Conservation (phyloP, 2,797 vertebrate species). For the Mormyrus proboscirostris region DNA sequence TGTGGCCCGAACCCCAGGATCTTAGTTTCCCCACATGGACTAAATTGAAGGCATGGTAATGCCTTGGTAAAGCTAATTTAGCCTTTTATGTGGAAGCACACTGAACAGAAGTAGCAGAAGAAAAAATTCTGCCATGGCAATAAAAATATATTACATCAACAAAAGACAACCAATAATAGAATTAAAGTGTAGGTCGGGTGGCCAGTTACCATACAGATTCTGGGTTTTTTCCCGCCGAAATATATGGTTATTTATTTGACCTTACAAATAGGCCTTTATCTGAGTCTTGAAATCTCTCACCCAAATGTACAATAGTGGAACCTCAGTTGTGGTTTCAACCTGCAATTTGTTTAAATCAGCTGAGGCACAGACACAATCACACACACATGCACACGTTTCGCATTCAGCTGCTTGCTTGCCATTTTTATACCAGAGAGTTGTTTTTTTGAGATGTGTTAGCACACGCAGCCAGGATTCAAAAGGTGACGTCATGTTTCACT, state of each 20-base stretch:
- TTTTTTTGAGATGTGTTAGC: background rate
- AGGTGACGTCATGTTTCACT: background rate
- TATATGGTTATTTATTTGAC: background rate
- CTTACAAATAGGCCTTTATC: background rate
- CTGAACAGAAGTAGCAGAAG: background rate
- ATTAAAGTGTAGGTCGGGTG: background rate
- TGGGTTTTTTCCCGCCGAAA: background rate
- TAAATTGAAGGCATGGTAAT: background rate
- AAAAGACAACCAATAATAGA: background rate
- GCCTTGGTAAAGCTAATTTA: background rate
- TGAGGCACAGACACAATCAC: background rate
- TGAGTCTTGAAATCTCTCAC: background rate
- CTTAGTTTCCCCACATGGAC: background rate
- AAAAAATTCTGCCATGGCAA: background rate
- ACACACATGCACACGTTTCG: background rate
- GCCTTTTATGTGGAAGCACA: background rate
- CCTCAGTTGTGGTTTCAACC: background rate
- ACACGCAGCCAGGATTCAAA: background rate
- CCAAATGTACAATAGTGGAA: background rate
- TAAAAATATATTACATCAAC: background rate
- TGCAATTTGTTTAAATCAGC: background rate
- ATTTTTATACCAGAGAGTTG: background rate
- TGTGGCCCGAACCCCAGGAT: background rate
- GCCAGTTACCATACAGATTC: background rate
- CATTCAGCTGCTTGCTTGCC: background rate